Evolutionary conservation across 2,888 invertebrate genomes (phyloP).

Genomic region (Ichneumoninae sp.): DNA sequence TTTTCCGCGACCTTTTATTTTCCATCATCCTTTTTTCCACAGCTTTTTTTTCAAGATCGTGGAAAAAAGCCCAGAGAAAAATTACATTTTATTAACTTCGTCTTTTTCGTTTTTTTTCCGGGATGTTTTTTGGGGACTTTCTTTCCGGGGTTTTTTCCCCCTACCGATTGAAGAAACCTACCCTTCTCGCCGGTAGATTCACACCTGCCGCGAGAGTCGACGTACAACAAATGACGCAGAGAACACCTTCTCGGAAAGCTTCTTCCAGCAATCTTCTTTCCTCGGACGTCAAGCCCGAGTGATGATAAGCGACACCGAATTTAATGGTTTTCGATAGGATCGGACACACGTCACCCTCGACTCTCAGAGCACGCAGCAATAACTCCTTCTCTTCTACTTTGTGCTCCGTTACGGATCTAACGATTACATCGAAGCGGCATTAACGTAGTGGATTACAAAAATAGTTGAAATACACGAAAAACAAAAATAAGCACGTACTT

Average conservation of each 20-base stretch:
- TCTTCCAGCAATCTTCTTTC: slow-evolving; percentile 94
- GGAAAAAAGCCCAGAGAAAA: no score
- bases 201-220: slow-evolving; percentile 99
- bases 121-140: background rate
- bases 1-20: background rate
- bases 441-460: slow-evolving; percentile 30
- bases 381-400: slow-evolving; percentile 87
- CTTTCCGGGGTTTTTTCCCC: background rate
- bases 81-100: no score
- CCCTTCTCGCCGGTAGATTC: slow-evolving; percentile 96
- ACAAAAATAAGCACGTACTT: slow-evolving; percentile 75
- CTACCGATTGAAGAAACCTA: slow-evolving; percentile 73
- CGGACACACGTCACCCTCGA: slow-evolving; percentile 89
- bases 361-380: slow-evolving; percentile 87
- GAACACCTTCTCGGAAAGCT: slow-evolving; percentile 92
- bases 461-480: slow-evolving; percentile 23
- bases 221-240: slow-evolving; percentile 96
- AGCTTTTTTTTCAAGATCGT: no score
- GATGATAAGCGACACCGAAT: slow-evolving; percentile 96
- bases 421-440: slow-evolving; percentile 43
- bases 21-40: background rate
- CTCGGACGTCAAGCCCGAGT: slow-evolving; percentile 95
- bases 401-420: slow-evolving; percentile 86
- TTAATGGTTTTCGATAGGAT: slow-evolving; percentile 89
- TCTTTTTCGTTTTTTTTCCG: no score